phyloP scores from a whole-genome alignment of 2,797 vertebrate species.

The Rhinichthys osculus region DNA sequence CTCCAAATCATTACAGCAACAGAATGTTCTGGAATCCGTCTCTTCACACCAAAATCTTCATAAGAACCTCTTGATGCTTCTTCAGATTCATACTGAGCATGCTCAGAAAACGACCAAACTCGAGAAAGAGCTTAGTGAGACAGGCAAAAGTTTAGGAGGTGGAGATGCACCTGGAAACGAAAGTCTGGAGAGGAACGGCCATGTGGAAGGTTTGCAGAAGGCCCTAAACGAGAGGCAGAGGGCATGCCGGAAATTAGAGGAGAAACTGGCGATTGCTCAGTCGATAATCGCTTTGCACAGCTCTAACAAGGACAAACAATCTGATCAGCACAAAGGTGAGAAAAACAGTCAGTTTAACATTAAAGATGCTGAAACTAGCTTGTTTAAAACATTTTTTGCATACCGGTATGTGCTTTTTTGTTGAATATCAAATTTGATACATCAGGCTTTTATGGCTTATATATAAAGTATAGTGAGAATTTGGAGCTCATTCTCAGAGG shows the following conservation, averaged over 20 bases:
- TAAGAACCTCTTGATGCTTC: constrained; percentile 67
- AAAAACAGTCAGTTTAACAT: not conserved
- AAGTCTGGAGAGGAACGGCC: constrained; percentile 27
- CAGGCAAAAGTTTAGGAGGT: not conserved
- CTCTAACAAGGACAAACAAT: constrained; percentile 56
- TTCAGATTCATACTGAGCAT: constrained; percentile 70
- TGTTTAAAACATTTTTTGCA: not conserved
- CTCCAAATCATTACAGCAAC: constrained; percentile 3
- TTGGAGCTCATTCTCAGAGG: not conserved
- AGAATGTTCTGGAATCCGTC: not conserved
- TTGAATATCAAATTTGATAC: not conserved
- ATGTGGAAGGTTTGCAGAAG: constrained; percentile 73
- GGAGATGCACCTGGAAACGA: not conserved
- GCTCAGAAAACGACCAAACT: constrained; percentile 67
- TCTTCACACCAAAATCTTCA: constrained; percentile 66
- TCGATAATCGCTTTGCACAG: constrained; percentile 64
- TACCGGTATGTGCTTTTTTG: not conserved
- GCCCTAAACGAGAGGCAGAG: constrained; percentile 78
- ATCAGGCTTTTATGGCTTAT: not conserved
- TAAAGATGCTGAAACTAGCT: constrained; percentile 3
- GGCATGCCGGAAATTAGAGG: constrained; percentile 73
- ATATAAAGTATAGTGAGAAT: not conserved
- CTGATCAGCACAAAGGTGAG: constrained; percentile 71
- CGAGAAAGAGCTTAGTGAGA: constrained; percentile 47
- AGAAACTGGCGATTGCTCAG: constrained; percentile 77